Conservation (phyloP, 37 sponge, comb jelly and placozoan species). For the Theonella swinhoei region DNA sequence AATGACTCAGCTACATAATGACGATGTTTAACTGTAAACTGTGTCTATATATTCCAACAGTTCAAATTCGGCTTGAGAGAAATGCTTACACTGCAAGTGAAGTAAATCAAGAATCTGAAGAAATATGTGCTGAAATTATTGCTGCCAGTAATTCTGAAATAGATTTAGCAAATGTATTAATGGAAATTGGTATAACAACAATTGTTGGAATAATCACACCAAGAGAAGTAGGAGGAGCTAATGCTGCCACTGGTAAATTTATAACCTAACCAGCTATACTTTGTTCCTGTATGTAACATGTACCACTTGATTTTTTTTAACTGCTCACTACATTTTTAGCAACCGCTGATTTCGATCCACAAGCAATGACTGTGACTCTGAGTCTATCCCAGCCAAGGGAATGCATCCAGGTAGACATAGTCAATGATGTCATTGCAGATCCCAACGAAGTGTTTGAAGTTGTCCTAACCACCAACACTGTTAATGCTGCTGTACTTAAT, state of each 20-base stretch:
- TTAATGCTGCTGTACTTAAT: not conserved
- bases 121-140: not conserved
- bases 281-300: no score
- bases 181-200: no score
- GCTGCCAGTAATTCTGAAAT: no score
- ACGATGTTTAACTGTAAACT: no score
- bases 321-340: not conserved
- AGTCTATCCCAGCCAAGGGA: not conserved
- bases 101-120: not conserved
- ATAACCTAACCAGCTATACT: no score
- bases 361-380: not conserved
- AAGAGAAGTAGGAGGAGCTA: no score
- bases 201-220: no score
- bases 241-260: no score
- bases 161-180: not conserved
- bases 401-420: not conserved
- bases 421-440: not conserved
- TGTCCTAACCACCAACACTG: not conserved
- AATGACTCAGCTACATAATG: no score
- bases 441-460: not conserved
- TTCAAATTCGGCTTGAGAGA: not conserved
- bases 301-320: no score
- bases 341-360: not conserved
- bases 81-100: not conserved
- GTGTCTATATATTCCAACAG: no score